Evolutionary conservation across 1,140 invertebrate genomes (phyloP), one percentile per base, ranked within the genome.

Genomic region (Metaphire vulgaris): DNA sequence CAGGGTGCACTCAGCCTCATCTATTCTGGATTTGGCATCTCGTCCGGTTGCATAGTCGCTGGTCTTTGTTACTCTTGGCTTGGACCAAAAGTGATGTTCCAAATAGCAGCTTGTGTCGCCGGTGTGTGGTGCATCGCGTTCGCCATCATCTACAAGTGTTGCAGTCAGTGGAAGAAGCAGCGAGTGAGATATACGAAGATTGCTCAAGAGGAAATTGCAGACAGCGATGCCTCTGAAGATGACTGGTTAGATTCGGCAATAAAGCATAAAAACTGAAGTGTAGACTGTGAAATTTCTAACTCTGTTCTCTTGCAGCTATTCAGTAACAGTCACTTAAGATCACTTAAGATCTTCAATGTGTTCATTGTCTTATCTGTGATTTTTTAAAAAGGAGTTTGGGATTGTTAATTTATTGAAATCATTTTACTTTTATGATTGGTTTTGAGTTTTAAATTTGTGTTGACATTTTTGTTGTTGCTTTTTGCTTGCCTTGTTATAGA

Each of bases 41-140:
- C 69, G n/a, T 15, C 41, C 1, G 72, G 72, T 26, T 73, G 72
- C 72, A 41, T 33, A n/a, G 33, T 73, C 14, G 33, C 30, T 6
- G 72, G 72, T 6, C 26, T 73, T n/a, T 21, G 32, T 21, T 33
- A 33, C 41, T 0, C 15, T 1, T 34, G 34, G 33, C 41, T 56
- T 28, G 72, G 72, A 1, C 32, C 28, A 41, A 26, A 33, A 1
- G 34, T 26, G 30, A 34, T 34, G 16, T 73, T 73, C 33, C 41
- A 34, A 34, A 29, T 34, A 0, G 41, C 33, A 26, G 1, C 33
- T 6, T 28, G 16, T 31, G 34, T 41, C 16, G 72, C 72, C 1
- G 72, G 28, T n/a, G 30, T n/a, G 15, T 73, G 72, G 72, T 73
- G 33, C 33, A 1, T 73, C 33, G 15, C 56, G 72, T 73, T 41